These are phyloP conservation scores for Lordiphosa stackelbergi DNA, from an alignment of 1,140 invertebrate species.

Conservation along the genomic window DNA sequence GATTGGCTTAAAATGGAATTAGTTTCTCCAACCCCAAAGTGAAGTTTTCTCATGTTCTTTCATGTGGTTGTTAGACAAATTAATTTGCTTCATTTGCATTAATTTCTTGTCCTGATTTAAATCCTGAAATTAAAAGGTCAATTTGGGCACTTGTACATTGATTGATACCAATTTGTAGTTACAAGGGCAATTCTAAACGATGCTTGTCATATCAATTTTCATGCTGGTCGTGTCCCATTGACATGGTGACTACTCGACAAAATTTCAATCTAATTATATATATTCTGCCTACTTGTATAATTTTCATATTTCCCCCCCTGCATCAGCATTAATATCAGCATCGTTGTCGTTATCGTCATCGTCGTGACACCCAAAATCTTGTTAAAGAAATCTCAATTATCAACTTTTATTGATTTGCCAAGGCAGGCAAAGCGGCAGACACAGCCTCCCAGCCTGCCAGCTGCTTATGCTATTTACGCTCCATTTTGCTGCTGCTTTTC, in stretches of 20 bases:
- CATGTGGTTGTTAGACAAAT: too few species aligned
- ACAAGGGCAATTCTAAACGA: not conserved
- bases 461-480: slow-evolving; percentile 64
- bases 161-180: slow-evolving; percentile 1
- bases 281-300: slow-evolving; percentile 58
- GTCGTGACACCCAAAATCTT: slow-evolving; percentile 69
- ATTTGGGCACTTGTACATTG: too few species aligned
- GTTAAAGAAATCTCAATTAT: slow-evolving; percentile 74
- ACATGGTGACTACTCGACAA: slow-evolving; percentile 8
- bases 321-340: slow-evolving; percentile 9
- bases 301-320: slow-evolving; percentile 48
- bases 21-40: too few species aligned
- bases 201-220: slow-evolving; percentile 46
- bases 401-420: slow-evolving; percentile 73
- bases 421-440: slow-evolving; percentile 20
- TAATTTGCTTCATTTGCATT: too few species aligned
- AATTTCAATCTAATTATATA: slow-evolving; percentile 70
- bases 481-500: slow-evolving; percentile 64
- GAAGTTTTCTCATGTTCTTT: too few species aligned
- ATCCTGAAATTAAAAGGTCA: too few species aligned
- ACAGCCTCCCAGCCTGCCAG: slow-evolving; percentile 31
- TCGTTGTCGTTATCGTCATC: slow-evolving; percentile 4
- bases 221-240: slow-evolving; percentile 26
- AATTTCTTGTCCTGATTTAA: too few species aligned
- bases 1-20: too few species aligned